Percentiles rank a stretch among this genome's conserved stretches.
phyloP scores from a whole-genome alignment of 2,797 vertebrate species.

The Margarornis squamiger region DNA sequence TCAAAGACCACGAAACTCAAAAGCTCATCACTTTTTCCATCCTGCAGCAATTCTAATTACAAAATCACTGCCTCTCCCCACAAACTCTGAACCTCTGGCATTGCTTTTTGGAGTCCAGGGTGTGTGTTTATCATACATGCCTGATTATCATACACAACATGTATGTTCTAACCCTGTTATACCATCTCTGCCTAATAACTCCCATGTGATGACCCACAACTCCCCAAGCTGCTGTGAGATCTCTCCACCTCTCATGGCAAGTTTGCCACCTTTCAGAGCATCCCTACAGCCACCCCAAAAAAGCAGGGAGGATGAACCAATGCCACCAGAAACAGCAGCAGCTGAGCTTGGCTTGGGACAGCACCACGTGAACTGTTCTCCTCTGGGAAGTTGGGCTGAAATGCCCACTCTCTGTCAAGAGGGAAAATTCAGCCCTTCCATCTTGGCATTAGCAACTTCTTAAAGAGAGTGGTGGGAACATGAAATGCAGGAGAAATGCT shows the following conservation, averaged over 20 bases:
- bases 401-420: background rate
- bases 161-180: background rate
- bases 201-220: background rate
- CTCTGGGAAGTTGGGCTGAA: background rate
- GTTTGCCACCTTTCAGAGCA: background rate
- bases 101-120: background rate
- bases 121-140: too few species aligned
- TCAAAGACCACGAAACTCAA: background rate
- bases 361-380: background rate
- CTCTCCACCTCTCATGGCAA: background rate
- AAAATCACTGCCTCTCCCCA: background rate
- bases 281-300: background rate
- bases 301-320: background rate
- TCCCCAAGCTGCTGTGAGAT: background rate
- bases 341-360: background rate
- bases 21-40: background rate
- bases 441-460: background rate
- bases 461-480: background rate
- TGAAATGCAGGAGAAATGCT: background rate
- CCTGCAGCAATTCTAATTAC: background rate
- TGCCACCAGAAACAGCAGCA: background rate
- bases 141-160: background rate
- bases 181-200: background rate
- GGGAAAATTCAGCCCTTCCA: background rate
- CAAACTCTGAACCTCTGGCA: background rate